Evolutionary conservation across 92 coral and sea anemone genomes (phyloP), one percentile per base, ranked within the genome.

Genomic region (Anthopleura xanthogrammica): DNA sequence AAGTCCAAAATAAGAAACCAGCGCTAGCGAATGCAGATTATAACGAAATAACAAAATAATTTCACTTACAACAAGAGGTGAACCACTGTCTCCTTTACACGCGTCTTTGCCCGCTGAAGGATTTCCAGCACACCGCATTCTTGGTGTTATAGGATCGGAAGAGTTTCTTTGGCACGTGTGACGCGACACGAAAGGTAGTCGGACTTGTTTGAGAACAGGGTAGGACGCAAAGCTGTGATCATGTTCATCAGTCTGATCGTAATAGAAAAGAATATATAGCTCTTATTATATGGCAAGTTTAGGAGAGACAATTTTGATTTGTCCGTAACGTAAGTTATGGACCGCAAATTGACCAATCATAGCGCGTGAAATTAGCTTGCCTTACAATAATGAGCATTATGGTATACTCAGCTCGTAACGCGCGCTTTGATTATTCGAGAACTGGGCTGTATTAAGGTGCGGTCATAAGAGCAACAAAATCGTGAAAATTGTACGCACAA

Each of bases 71-170:
- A 96, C 89, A 17, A 96, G 84, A 24, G 99, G 99, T 20, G 98
- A 86, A 48, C 99, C 98, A 73, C 93, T 90, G 91, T 96, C 99
- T 39, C 98, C 98, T 82, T 87, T 87, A 72, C 99, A 94, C 11
- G 92, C 91, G 78, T 87, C 86, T 52, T 72, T 91, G 70, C 82
- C 43, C 20, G 83, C 95, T 3, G 20, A 11, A 22, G 91, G 82
- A 81, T 79, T 85, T 14, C 90, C 97, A 43, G 91, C 97, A 64
- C 97, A 93, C 14, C 85, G 83, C 75, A 94, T 91, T 39, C 78
- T 79, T 41, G 90, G 77, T 19, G 88, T 90, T 70, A 90, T 87
- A 19, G 92, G 74, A 24, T 66, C 50, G 54, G 90, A 52, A 11
- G 90, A 82, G 17, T 88, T 83, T 24, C 66, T 82, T 19, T 90